Base-by-base conservation (phyloP, 2,888 invertebrate species). In the Polymixis lichenea region DNA sequence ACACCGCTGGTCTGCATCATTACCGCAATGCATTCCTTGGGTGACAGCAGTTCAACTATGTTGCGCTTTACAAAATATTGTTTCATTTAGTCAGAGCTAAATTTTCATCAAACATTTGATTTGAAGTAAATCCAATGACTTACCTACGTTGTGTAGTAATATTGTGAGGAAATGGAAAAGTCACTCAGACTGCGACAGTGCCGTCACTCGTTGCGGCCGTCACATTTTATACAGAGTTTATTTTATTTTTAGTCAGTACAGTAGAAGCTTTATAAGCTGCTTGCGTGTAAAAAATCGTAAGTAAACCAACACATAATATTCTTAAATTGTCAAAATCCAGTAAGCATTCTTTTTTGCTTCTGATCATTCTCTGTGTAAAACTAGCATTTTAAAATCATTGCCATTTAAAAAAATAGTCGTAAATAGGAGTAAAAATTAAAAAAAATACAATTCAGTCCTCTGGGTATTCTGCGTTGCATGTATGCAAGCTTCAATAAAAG, bases 161-260 rank as follows among this genome's bases (percentile, higher is more conserved):
- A 77, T 25, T 51, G 25, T 13, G 78, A 77, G 78, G 76, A 68
- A 77, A 68, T 76, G 78, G 76, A 68, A 76, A 76, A 67, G 51
- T 76, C 76, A 60, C 32, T 46, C 61, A 5, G 17, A 17, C 19
- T 25, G 75, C 15, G 66, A 28, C 77, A 51, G 51, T 1, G 13
- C 51, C n/a, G 66, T 28, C 66, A 77, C 8, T 5, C 51, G 28
- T 7, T 58, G 43, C 19, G n/a, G 67, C 17, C 19, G n/a, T 46
- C 51, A 77, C 19, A 65, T 58, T 76, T 49, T 65, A 11, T 11
- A 17, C 49, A 58, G 6, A 11, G 51, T 66, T 32, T 32, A 66
- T 46, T 67, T 67, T 67, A 58, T 77, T 77, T 51, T 43, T 17
- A 13, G 28, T n/a, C 17, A 53, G n/a, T 32, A 28, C 8, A n/a